Base-by-base conservation (phyloP, 1,140 invertebrate species). In the Cryptotermes secundus region DNA sequence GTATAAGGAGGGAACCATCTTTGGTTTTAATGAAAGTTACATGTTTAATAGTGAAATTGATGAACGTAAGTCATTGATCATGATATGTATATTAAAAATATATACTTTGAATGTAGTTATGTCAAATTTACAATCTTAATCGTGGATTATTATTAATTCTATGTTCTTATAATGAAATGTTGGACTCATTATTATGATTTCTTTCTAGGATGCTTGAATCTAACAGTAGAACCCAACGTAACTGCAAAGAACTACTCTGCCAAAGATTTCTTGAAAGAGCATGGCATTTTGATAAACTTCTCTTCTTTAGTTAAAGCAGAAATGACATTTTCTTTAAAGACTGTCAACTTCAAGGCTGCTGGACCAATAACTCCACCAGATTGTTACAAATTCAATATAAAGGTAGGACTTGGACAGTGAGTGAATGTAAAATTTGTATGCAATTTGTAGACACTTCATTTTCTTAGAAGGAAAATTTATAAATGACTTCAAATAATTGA, bases 11-110 rank as follows among this genome's bases (percentile, higher is more conserved):
- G 96, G 96, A 2, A 93, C 92, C 1, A 96, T 98, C 85, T 96
- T 94, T 89, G 96, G 96, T 4, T 96, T 96, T 85, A 97, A 98
- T 88, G 95, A 97, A 89, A 97, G 96, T 82, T 98, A 97, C 88
- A 92, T 96, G 79, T 98, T 98, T 88, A 95, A 99, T 90, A 95
- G 95, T 65, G 93, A 95, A 88, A 93, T 97, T 82, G 89, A 93
- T 53, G 90, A 93, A 87, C 35, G 65, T 86, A 53, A 83, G 80
- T 85, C 36, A 34, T 22, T 85, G 3, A 34, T 38, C 16, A n/a
- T n/a, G n/a, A n/a, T n/a, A n/a, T n/a, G n/a, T n/a, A n/a, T n/a
- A n/a, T n/a, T n/a, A n/a, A n/a, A n/a, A n/a, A n/a, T n/a, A n/a
- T n/a, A n/a, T n/a, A n/a, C n/a, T n/a, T n/a, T n/a, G n/a, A n/a